Evolutionary conservation across 2,113 vertebrate genomes (phyloP).

Genomic region (Benitochromis conjunctus): DNA sequence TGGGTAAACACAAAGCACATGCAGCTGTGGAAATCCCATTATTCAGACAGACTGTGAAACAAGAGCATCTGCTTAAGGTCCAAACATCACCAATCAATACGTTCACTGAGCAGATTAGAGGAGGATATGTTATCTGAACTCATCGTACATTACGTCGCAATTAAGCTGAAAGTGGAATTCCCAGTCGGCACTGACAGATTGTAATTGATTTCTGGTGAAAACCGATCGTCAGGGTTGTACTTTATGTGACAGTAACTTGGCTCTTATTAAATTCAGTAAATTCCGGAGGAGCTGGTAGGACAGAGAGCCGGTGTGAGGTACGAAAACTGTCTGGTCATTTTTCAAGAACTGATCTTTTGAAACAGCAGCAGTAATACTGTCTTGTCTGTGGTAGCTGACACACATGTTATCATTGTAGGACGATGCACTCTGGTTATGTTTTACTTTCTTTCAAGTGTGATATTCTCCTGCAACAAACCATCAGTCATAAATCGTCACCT

Average conservation of each 20-base stretch:
- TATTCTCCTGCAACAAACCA: neutral
- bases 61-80: neutral
- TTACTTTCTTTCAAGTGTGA: neutral
- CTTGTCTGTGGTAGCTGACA: neutral
- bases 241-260: neutral
- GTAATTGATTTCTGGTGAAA: constrained; percentile 16
- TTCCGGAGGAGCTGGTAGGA: neutral
- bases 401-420: neutral
- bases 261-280: neutral
- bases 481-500: fast-evolving
- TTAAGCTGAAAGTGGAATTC: constrained; percentile 25
- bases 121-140: neutral
- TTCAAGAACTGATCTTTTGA: neutral
- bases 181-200: neutral
- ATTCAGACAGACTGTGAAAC: neutral
- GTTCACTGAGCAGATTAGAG: constrained; percentile 1
- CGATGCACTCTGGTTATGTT: neutral
- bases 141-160: neutral
- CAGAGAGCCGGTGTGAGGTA: neutral
- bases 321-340: neutral
- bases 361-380: neutral
- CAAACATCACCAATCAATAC: neutral
- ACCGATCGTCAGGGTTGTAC: neutral
- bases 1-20: neutral
- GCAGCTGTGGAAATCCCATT: constrained; percentile 7